These are phyloP conservation scores for Sialis fuliginosa DNA, from an alignment of 2,888 invertebrate species.

Conservation along the genomic window DNA sequence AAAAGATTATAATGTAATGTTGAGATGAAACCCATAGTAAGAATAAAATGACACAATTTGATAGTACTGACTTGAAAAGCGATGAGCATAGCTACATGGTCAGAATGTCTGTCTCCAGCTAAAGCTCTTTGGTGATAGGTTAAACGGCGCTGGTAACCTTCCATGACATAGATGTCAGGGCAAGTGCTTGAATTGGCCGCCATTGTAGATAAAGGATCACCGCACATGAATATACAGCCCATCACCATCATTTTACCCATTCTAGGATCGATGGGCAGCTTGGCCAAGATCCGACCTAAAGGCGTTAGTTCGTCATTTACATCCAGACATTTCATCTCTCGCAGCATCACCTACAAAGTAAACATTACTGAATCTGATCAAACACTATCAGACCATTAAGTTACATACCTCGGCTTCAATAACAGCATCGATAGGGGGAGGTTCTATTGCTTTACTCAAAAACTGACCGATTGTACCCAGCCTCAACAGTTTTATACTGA, in stretches of 20 bases:
- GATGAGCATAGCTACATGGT: slow-evolving; percentile 88
- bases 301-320: slow-evolving; percentile 76
- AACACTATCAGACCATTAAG: slow-evolving; percentile 26
- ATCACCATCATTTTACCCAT: slow-evolving; percentile 95
- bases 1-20: not conserved
- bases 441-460: slow-evolving; percentile 87
- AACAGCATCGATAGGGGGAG: slow-evolving; percentile 93
- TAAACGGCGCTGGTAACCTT: slow-evolving; percentile 55
- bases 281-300: slow-evolving; percentile 81
- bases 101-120: slow-evolving; percentile 75
- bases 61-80: slow-evolving; percentile 53
- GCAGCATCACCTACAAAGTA: slow-evolving; percentile 21
- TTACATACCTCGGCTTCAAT: slow-evolving; percentile 79
- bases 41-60: not conserved
- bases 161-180: slow-evolving; percentile 81
- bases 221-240: slow-evolving; percentile 78
- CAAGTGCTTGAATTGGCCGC: slow-evolving; percentile 92
- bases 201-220: slow-evolving; percentile 82
- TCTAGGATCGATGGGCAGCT: slow-evolving; percentile 88
- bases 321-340: slow-evolving; percentile 87
- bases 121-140: slow-evolving; percentile 72
- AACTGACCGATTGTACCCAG: slow-evolving; percentile 89
- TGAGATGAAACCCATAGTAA: too few relatives aligned
- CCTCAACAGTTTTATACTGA: slow-evolving; percentile 77
- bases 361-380: not conserved